A percentile compares a stretch with the other conserved stretches of the same genome.
These are phyloP conservation scores for Neosilurus hyrtlii DNA, from an alignment of 2,797 vertebrate genomes.

Conservation along the genomic window DNA sequence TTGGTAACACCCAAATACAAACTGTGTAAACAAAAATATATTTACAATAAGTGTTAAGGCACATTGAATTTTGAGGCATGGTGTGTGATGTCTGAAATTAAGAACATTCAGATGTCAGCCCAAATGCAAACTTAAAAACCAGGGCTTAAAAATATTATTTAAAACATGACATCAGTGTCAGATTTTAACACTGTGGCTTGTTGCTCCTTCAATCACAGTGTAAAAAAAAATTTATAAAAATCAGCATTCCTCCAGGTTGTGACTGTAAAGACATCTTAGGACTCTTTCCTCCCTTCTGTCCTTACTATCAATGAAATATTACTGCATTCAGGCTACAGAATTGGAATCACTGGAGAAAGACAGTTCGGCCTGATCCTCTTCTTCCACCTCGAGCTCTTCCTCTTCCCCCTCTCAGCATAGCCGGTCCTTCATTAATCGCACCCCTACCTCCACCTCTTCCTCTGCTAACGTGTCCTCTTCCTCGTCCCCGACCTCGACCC, in stretches of 20 bases:
- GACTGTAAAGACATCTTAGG: background rate
- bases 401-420: slow-evolving; percentile 24
- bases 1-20: background rate
- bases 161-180: background rate
- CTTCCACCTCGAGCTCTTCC: slow-evolving; percentile 36
- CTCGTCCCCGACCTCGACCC: slow-evolving; percentile 40
- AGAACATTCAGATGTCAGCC: background rate
- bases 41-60: slow-evolving; percentile 26
- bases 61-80: background rate
- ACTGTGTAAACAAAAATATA: slow-evolving; percentile 29
- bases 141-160: background rate
- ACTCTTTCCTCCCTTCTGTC: too few species aligned
- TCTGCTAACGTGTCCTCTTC: slow-evolving; percentile 20
- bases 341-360: slow-evolving; percentile 61
- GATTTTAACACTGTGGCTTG: background rate
- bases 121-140: slow-evolving; percentile 2
- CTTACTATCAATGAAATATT: background rate
- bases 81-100: background rate
- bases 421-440: slow-evolving; percentile 35
- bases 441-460: slow-evolving; percentile 38
- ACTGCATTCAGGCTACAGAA: background rate
- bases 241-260: background rate
- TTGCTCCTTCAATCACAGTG: background rate
- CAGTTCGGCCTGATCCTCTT: slow-evolving; percentile 57
- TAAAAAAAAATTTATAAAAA: background rate